These are phyloP conservation scores for Apotomis betuletana DNA, from an alignment of 2,888 invertebrate genomes.

Conservation along the genomic window DNA sequence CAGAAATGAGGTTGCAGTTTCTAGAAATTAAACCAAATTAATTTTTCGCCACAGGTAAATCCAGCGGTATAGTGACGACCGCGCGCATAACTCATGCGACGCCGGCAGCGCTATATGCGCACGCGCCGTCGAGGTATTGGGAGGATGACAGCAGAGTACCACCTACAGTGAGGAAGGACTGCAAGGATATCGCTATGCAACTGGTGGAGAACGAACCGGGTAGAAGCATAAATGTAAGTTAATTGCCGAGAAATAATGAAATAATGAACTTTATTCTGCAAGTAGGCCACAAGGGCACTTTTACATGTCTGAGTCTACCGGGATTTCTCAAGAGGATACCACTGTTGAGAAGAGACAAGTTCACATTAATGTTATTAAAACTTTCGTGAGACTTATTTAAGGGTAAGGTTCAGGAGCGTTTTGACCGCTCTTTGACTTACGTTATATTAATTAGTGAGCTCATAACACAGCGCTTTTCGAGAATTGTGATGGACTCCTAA, in stretches of 20 bases:
- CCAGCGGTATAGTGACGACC: constrained; percentile 92
- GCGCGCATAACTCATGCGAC: constrained; percentile 91
- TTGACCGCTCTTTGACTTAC: too few relatives aligned
- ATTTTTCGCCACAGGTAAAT: constrained; percentile 83
- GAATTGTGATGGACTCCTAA: too few relatives aligned
- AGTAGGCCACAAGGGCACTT: too few relatives aligned
- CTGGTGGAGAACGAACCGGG: constrained; percentile 91
- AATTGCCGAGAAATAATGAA: neutral
- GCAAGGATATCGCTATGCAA: constrained; percentile 91
- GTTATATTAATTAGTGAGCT: too few relatives aligned
- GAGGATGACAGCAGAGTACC: constrained; percentile 91
- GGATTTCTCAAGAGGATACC: too few relatives aligned
- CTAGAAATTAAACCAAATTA: constrained; percentile 9
- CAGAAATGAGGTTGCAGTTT: neutral
- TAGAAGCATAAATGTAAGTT: constrained; percentile 86
- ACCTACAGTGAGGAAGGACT: constrained; percentile 86
- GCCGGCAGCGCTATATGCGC: constrained; percentile 90
- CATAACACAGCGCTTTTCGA: too few relatives aligned
- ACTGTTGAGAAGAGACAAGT: too few relatives aligned
- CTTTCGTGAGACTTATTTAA: too few relatives aligned
- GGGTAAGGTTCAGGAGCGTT: too few relatives aligned
- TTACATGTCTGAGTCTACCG: too few relatives aligned
- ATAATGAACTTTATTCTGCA: too few relatives aligned
- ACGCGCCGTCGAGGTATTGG: constrained; percentile 90
- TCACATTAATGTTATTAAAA: too few relatives aligned